Conservation (phyloP, 1,140 invertebrate genomes). For the Aphis craccivora region DNA sequence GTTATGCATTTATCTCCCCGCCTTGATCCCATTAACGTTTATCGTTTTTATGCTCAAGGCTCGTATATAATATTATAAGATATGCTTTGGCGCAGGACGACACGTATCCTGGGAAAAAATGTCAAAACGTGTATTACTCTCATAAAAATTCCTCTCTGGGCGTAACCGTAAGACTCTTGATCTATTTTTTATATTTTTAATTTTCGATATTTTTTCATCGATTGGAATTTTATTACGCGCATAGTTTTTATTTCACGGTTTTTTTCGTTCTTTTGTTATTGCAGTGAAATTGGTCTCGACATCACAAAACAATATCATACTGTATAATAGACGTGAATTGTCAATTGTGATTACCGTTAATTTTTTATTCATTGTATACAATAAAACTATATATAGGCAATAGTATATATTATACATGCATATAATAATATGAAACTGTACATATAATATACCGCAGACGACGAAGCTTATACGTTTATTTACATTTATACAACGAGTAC, state of each 20-base stretch:
- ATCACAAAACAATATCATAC: not conserved
- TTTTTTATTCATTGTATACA: slow-evolving; percentile 3
- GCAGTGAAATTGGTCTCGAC: not conserved
- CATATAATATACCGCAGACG: not conserved
- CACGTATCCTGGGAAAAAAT: not conserved
- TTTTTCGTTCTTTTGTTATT: not conserved
- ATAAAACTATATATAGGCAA: not conserved
- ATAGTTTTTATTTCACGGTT: not conserved
- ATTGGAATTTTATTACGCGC: slow-evolving; percentile 27
- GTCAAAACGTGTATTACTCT: slow-evolving; percentile 2
- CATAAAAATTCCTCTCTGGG: slow-evolving; percentile 29
- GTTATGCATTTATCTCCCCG: slow-evolving; percentile 26
- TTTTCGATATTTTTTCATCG: slow-evolving; percentile 1
- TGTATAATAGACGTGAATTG: not conserved
- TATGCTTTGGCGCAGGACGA: not conserved
- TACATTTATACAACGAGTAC: slow-evolving; percentile 16
- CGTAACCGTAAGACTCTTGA: not conserved
- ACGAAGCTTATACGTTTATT: slow-evolving; percentile 17
- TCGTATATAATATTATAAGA: not conserved
- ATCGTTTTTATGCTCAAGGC: not conserved
- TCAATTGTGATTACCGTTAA: slow-evolving; percentile 25
- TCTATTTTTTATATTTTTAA: not conserved
- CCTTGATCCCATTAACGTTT: not conserved
- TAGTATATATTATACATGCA: not conserved
- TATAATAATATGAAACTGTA: not conserved